Base-by-base conservation (phyloP, 1,140 invertebrate genomes). In the Aphelenchoides besseyi region DNA sequence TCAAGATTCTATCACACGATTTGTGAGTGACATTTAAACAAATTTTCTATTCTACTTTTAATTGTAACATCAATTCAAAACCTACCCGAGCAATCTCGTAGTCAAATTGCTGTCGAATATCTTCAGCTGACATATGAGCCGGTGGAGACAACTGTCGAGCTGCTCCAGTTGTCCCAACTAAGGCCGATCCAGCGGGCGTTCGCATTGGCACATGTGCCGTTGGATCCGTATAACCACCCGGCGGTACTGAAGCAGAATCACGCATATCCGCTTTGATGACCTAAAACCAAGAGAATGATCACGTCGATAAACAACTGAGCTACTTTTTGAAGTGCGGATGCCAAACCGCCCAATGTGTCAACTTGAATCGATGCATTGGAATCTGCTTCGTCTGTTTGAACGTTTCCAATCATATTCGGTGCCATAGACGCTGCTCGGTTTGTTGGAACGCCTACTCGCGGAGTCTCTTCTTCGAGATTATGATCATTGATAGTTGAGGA, bases 281-380 rank as follows among this genome's bases (percentile, higher is more conserved):
- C 73, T 74, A 48, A 55, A 77, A 35, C 30, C 2, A 2, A 52
- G 63, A 18, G n/a, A 62, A 37, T 8, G 33, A 3, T n/a, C 12
- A n/a, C 68, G 54, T 37, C 41, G n/a, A 8, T 12, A 16, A 74
- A 1, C 0, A 69, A 75, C 30, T 8, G 30, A n/a, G n/a, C n/a
- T n/a, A 79, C 76, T 54, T 79, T 82, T 57, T 81, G 78, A 9
- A 81, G 53, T 9, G 79, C 79, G 28, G 72, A 68, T 2, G 79
- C 80, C 61, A 81, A 48, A 26, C 74, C 79, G 36, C 74, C 76
- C 3, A 81, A 59, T 16, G 80, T 81, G 23, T 81, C 79, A 29
- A 81, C 72, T 3, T 80, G 79, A 9, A 77, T 64, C 18, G 64
- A 36, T 52, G 69, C 30, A 3, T 18, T 30, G 57, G 66, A 33